Base-by-base conservation (phyloP, 2,888 invertebrate genomes). In the Tanytarsus gracilentus region DNA sequence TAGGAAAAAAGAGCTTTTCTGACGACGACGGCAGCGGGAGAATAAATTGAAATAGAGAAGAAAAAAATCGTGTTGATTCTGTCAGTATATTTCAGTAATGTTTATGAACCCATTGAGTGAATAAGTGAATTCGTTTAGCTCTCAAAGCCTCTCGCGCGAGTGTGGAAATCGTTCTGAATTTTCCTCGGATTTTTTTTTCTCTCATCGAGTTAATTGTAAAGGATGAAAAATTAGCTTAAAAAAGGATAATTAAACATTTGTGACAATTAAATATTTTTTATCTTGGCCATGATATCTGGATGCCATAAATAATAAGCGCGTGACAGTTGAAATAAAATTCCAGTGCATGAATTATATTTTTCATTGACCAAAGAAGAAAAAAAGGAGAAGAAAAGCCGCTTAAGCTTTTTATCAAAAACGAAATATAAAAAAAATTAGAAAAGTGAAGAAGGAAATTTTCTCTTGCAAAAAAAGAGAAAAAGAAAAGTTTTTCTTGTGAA, bases 21-120 rank as follows among this genome's bases (percentile, higher is more conserved):
- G 11, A 8, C 30, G 30, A 11, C 9, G 30, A 11, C 49, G 49
- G 21, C 25, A 5, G 26, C 26, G 26, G 49, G 40, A 58, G 58
- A 58, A 39, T n/a, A n/a, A n/a, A n/a, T n/a, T 18, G 44, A 44
- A 44, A 44, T 44, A 44, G 18, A 21, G 18, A 44, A 44, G 44
- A 58, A 48, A 48, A 14, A 48, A 58, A 58, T 58, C 58, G 58
- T 58, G 58, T 58, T 58, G 58, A 58, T 58, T 58, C 58, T 26
- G 58, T 58, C 58, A 58, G n/a, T n/a, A n/a, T n/a, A n/a, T n/a
- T n/a, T n/a, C n/a, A n/a, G 58, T 58, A 58, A 48, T 58, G 58
- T 58, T 44, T 58, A 58, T 58, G 58, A 58, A 58, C 48, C 58
- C 58, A 58, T 58, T 58, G 58, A 58, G 58, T 58, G 58, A 58